Base-by-base conservation (phyloP, 2,797 vertebrate genomes). In the Intellagama lesueurii region DNA sequence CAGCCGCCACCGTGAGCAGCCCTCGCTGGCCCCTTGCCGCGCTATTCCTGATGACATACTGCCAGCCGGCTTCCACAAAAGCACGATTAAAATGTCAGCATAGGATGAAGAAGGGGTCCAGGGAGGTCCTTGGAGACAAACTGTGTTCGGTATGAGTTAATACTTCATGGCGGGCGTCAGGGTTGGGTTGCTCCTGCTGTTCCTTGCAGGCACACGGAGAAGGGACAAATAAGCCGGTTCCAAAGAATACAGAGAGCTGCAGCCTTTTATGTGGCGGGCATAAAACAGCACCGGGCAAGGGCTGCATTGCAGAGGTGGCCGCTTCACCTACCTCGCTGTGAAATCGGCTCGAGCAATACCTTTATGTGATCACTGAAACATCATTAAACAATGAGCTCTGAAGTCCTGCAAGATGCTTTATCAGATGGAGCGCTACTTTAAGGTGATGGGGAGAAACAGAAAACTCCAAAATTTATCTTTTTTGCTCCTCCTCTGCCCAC, bases 41-140 rank as follows among this genome's bases (percentile, higher is more conserved):
- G 96, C 97, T 97, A 93, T 96, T 97, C 97, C 96, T 94, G 96
- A 97, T 98, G 97, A 98, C 97, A 97, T 96, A 98, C 97, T 97
- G 97, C 97, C 97, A 97, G 96, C 96, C 97, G 86, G 97, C 96
- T 98, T 97, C 98, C 98, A 98, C 97, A 97, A 97, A 97, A 98
- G 98, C 97, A 97, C 97, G 97, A 98, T 98, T 98, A 98, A 97
- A 98, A 97, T 97, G 97, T 97, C 97, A 97, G 96, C 97, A 96
- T 96, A 96, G 96, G 97, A 97, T 97, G 97, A 98, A 96, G 96
- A 97, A 98, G 97, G 96, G 85, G 97, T 96, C 96, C 96, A 96
- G 95, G 96, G 96, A 96, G 96, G 97, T 96, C 97, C 97, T 97
- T 92, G 94, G 97, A 97, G 97, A 97, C 97, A 97, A 96, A 97